phyloP scores from a whole-genome alignment of 2,113 vertebrate genomes.

The Octodon degus region DNA sequence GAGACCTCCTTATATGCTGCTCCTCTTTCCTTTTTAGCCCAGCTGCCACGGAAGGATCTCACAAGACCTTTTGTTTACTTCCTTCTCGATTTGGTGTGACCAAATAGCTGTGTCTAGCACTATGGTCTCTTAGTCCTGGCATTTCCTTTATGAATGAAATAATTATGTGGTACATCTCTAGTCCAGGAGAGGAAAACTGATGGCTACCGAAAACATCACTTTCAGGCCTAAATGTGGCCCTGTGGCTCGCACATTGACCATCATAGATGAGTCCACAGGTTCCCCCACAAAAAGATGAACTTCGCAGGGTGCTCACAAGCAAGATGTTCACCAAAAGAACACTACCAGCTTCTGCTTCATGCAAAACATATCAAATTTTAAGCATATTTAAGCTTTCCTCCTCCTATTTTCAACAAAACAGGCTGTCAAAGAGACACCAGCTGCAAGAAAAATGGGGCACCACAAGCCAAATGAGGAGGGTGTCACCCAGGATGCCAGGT shows the following conservation, averaged over 20 bases:
- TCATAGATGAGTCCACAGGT: fast-evolving
- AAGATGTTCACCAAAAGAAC: fast-evolving
- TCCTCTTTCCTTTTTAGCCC: background rate
- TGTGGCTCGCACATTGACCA: fast-evolving
- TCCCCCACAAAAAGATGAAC: too few relatives aligned
- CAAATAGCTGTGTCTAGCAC: background rate
- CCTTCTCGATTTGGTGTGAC: background rate
- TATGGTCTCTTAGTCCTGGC: background rate
- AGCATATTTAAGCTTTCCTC: background rate
- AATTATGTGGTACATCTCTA: background rate
- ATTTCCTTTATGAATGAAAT: background rate
- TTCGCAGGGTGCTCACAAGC: fast-evolving
- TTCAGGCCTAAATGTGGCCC: background rate
- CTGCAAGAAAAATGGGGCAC: too few relatives aligned
- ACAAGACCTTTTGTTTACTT: constrained; percentile 29
- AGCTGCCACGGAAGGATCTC: background rate
- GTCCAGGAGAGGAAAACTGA: background rate
- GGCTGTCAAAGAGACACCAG: background rate
- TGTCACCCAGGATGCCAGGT: fast-evolving
- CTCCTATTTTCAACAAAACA: background rate
- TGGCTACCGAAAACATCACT: fast-evolving
- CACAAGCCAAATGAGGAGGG: too few relatives aligned
- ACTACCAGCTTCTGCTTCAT: fast-evolving
- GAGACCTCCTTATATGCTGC: background rate
- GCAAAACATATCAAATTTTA: background rate